Evolutionary conservation across 2,113 vertebrate genomes (phyloP).

Genomic region (cat (Felis catus)): DNA sequence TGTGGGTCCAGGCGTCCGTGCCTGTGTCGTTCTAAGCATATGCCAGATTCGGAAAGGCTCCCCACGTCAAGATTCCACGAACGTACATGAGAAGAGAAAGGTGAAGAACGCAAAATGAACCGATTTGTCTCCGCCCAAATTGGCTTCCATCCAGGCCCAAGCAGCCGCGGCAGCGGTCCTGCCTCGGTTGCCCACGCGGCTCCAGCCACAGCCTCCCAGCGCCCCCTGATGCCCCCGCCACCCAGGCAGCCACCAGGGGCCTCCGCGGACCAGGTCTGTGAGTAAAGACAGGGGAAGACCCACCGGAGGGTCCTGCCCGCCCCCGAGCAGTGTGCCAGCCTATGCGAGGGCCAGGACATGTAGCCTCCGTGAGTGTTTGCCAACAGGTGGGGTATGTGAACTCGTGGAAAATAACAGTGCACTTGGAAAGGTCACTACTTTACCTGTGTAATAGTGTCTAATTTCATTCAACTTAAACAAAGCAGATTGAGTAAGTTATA

Average conservation of each 20-base stretch:
- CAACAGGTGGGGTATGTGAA: not conserved
- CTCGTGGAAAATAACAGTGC: not conserved
- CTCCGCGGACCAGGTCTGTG: not conserved
- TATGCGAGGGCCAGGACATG: not conserved
- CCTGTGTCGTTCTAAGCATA: not conserved
- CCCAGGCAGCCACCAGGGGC: not conserved
- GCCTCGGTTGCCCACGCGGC: fast-evolving
- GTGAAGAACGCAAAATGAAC: not conserved
- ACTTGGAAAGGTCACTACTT: not conserved
- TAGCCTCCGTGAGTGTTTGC: not conserved
- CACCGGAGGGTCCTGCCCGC: too few relatives aligned
- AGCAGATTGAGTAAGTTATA: not conserved
- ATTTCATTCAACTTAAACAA: not conserved
- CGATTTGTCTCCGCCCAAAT: not conserved
- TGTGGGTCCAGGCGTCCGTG: not conserved
- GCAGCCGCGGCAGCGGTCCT: not conserved
- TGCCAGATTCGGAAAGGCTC: not conserved
- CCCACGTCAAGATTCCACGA: not conserved
- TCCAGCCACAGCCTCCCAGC: not conserved
- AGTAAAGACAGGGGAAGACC: not conserved
- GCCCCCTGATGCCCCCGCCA: not conserved
- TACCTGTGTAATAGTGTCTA: not conserved
- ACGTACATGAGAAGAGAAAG: not conserved
- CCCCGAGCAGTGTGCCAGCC: not conserved
- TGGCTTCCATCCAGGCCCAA: not conserved